Evolutionary conservation across 2,888 invertebrate species (phyloP), one percentile per base, ranked within the genome.

Genomic region (Protophormia terraenovae): DNA sequence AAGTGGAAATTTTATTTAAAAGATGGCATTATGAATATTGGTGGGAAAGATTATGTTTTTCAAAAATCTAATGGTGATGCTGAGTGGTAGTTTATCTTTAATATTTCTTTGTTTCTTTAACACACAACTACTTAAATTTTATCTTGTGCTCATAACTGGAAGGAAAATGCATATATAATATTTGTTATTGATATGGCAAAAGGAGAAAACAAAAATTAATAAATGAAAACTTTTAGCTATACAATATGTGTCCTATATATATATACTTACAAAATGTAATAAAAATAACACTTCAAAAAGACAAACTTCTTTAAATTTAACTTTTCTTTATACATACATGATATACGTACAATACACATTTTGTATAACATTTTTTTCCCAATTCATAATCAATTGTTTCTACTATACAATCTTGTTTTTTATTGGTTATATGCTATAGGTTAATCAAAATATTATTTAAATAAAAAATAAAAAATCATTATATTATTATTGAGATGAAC

Each of bases 1-100:
- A 98, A 98, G 93, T 99, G 99, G 99, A 99, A 99, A 94, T 99
- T 99, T 93, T 97, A 98, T 93, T 94, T 99, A 87, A 99, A 99
- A 94, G 99, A 99, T 94, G 99, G 99, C 83, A 99, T 99, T 87
- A 99, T 99, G 99, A 99, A 98, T 94, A 95, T 99, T 91, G 96
- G 96, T 88, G 99, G 99, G 60, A 98, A 97, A 93, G 99, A 99
- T 94, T 99, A 96, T 94, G 98, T 99, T 90, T 99, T 99, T 94
- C 99, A 99, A 94, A 98, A 98, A 94, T 98, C 99, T 14, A 97
- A 96, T 90, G 99, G 99, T 88, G 99, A 99, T 94, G 99, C 99
- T 27, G 99, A 99, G 93, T 99, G 99, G 99, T 99, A 95, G 95
- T 73, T 83, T 19, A 41, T 6, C 8, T 53, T 6, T 19, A 38